A percentile compares a stretch with the other conserved stretches of the same genome.
Conservation (phyloP, 2,797 vertebrate species). For the Choloepus didactylus region DNA sequence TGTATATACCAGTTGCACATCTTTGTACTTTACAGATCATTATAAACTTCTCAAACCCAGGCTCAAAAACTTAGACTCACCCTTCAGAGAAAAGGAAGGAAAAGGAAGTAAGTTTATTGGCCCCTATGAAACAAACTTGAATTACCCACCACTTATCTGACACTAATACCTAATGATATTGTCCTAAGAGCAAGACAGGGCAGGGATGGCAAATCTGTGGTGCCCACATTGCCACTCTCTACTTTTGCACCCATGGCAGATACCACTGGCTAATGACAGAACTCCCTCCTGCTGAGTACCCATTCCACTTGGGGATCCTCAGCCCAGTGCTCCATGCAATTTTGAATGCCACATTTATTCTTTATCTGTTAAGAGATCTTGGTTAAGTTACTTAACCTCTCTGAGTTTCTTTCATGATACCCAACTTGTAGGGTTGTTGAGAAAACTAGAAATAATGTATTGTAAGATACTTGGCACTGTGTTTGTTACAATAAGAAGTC, state of each 20-base stretch:
- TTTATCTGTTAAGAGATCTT: neutral
- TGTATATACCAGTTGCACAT: neutral
- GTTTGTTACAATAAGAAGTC: neutral
- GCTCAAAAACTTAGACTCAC: neutral
- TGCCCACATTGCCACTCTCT: fast-evolving
- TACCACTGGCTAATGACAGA: neutral
- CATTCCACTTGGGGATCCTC: neutral
- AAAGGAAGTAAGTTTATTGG: neutral
- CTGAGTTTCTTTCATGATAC: neutral
- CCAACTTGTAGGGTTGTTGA: neutral
- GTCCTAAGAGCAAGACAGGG: neutral
- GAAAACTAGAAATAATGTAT: neutral
- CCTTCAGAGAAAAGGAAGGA: neutral
- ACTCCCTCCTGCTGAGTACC: neutral
- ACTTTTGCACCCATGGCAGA: fast-evolving
- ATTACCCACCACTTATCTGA: neutral
- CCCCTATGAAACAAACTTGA: neutral
- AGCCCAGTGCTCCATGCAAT: neutral
- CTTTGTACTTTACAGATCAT: constrained; percentile 39
- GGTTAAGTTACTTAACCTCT: neutral
- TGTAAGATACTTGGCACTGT: neutral
- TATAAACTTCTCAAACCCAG: neutral
- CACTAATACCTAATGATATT: neutral
- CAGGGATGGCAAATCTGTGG: no score
- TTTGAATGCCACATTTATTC: neutral